Evolutionary conservation across 1,140 invertebrate species (phyloP).

Genomic region (Aphaenogaster ashmeadi): DNA sequence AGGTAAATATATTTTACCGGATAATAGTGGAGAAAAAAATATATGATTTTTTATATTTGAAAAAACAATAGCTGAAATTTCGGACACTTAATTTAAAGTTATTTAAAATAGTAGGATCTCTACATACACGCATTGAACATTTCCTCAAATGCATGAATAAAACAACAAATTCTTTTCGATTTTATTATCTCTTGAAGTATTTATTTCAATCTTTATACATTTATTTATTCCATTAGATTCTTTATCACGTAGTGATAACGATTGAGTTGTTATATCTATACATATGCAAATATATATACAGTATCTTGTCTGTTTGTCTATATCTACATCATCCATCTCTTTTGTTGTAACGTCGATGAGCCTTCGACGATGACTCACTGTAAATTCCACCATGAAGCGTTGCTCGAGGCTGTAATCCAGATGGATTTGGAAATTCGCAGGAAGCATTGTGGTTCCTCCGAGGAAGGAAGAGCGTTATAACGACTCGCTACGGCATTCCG

Average conservation of each 20-base stretch:
- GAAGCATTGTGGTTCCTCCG: conserved; percentile 62
- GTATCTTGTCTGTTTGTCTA: not conserved
- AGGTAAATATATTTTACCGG: not conserved
- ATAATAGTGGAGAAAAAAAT: not conserved
- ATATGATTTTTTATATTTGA: not conserved
- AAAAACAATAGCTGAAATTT: not conserved
- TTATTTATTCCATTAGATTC: not conserved
- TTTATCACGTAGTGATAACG: not conserved
- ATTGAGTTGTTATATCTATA: not conserved
- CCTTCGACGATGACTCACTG: conserved; percentile 43
- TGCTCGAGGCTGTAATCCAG: conserved; percentile 58
- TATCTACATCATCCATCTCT: conserved; percentile 4
- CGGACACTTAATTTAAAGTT: not conserved
- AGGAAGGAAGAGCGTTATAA: conserved; percentile 64
- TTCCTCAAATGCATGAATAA: not conserved
- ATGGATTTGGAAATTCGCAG: conserved; percentile 66
- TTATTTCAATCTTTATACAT: not conserved
- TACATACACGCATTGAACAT: not conserved
- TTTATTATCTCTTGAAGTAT: not conserved
- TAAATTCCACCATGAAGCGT: conserved; percentile 47
- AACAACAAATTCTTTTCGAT: too few relatives aligned
- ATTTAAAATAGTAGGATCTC: not conserved
- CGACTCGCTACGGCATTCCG: conserved; percentile 57
- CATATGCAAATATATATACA: not conserved
- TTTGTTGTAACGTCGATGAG: conserved; percentile 43